Evolutionary conservation across 1,140 invertebrate genomes (phyloP).

Genomic region (Zaprionus camerounensis): DNA sequence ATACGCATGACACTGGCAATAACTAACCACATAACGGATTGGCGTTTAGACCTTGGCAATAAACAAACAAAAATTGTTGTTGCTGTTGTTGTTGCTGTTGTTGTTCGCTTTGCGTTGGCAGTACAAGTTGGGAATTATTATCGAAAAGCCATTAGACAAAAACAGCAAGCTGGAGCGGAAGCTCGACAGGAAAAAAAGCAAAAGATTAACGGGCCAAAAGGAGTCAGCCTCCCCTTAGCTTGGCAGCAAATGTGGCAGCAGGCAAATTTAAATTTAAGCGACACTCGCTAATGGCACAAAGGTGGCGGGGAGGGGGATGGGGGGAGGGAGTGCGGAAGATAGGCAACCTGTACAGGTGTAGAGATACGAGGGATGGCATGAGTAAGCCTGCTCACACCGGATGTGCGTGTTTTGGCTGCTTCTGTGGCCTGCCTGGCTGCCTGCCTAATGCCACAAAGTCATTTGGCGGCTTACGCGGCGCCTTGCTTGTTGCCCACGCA

Average conservation of each 20-base stretch:
- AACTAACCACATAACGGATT: slow-evolving; percentile 16
- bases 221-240: slow-evolving; percentile 22
- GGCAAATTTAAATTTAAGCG: slow-evolving; percentile 78
- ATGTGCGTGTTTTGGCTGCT: slow-evolving; percentile 63
- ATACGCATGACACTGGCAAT: slow-evolving; percentile 22
- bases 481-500: slow-evolving; percentile 34
- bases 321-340: not conserved
- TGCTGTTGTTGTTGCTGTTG: not conserved
- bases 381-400: slow-evolving; percentile 42
- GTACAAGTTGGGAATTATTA: slow-evolving; percentile 56
- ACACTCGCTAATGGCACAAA: slow-evolving; percentile 48
- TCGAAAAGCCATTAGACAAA: slow-evolving; percentile 71
- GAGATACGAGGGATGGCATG: slow-evolving; percentile 45
- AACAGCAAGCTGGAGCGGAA: slow-evolving; percentile 21
- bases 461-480: slow-evolving; percentile 70
- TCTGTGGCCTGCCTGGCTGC: slow-evolving; percentile 51
- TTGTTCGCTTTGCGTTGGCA: not conserved
- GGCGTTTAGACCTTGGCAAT: not conserved
- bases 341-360: slow-evolving; percentile 21
- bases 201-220: slow-evolving; percentile 36
- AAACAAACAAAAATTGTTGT: slow-evolving; percentile 2
- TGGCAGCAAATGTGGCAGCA: slow-evolving; percentile 55
- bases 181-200: slow-evolving; percentile 12
- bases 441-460: slow-evolving; percentile 74
- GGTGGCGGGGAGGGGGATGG: not conserved